Evolutionary conservation across 1,140 invertebrate species (phyloP).

Genomic region (Drosophila mauritiana): DNA sequence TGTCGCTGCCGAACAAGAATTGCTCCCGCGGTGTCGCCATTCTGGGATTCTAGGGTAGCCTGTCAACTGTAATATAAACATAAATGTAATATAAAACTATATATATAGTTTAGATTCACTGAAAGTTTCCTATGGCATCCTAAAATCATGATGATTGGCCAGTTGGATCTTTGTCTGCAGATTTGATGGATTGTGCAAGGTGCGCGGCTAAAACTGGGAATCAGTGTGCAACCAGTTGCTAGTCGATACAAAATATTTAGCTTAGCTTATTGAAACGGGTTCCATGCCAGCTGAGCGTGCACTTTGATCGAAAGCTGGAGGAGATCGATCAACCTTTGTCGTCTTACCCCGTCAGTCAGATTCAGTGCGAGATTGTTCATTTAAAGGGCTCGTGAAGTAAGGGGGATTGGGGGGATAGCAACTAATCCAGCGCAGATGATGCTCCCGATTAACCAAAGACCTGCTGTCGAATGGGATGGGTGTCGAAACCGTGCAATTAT

Average conservation of each 20-base stretch:
- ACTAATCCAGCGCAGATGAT: not conserved
- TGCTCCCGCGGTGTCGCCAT: constrained; percentile 76
- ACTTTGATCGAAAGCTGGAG: constrained; percentile 34
- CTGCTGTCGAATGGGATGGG: constrained; percentile 1
- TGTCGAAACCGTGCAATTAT: constrained; percentile 45
- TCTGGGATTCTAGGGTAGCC: constrained; percentile 11
- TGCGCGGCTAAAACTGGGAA: constrained; percentile 4
- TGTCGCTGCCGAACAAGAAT: constrained; percentile 64
- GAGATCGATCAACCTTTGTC: constrained; percentile 42
- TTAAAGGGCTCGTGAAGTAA: not conserved
- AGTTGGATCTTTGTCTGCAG: constrained; percentile 4
- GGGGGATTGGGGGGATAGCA: too few species aligned
- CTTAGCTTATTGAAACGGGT: constrained; percentile 38
- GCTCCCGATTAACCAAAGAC: not conserved
- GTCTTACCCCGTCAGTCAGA: constrained; percentile 1
- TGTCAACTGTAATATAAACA: constrained; percentile 32
- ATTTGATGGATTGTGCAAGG: constrained; percentile 52
- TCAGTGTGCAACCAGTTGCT: constrained; percentile 20
- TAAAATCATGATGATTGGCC: not conserved
- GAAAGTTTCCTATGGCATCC: too few species aligned
- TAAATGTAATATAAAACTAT: not conserved
- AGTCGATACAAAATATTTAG: not conserved
- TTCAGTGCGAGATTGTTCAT: not conserved
- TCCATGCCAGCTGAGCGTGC: constrained; percentile 23
- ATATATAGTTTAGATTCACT: not conserved